These are phyloP conservation scores for Notospermus geniculatus DNA, from an alignment of 1,140 invertebrate genomes.

Conservation along the genomic window DNA sequence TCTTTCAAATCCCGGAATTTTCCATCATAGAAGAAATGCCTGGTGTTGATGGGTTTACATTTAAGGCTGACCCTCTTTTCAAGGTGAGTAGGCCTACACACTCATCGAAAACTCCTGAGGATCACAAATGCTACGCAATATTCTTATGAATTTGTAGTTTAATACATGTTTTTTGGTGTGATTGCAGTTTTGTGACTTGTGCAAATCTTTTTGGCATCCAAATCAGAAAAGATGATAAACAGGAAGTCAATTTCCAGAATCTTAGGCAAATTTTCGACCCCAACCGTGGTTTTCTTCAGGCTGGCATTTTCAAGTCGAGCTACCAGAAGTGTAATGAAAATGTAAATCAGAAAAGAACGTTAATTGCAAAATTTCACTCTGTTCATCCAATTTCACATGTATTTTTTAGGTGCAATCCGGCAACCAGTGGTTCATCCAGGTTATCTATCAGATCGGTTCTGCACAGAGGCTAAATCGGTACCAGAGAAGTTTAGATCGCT, in stretches of 20 bases:
- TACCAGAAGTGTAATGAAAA: too few relatives aligned
- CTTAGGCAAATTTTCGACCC: too few relatives aligned
- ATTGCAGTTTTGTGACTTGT: neutral
- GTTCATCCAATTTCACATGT: too few relatives aligned
- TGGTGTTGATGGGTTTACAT: slow-evolving; percentile 59
- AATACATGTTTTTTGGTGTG: slow-evolving; percentile 4
- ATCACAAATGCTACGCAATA: too few relatives aligned
- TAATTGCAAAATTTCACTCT: slow-evolving; percentile 3
- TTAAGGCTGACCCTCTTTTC: slow-evolving; percentile 57
- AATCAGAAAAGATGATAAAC: too few relatives aligned
- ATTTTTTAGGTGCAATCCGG: slow-evolving; percentile 51
- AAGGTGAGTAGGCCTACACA: slow-evolving; percentile 37
- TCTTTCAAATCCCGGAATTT: slow-evolving; percentile 40
- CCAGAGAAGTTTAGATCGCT: slow-evolving; percentile 16
- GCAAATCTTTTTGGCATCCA: neutral
- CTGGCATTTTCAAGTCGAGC: too few relatives aligned
- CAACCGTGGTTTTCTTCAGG: too few relatives aligned
- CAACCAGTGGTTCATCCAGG: slow-evolving; percentile 57
- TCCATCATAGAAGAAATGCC: slow-evolving; percentile 35
- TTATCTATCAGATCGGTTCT: slow-evolving; percentile 51
- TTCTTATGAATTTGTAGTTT: neutral
- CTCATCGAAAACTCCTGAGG: too few relatives aligned
- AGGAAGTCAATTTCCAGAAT: too few relatives aligned
- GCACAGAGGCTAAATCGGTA: slow-evolving; percentile 23
- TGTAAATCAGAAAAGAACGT: too few relatives aligned